Percentiles rank a stretch among this genome's conserved stretches.
Conservation (phyloP, 2,113 vertebrate genomes). For the Heloderma charlesbogerti region DNA sequence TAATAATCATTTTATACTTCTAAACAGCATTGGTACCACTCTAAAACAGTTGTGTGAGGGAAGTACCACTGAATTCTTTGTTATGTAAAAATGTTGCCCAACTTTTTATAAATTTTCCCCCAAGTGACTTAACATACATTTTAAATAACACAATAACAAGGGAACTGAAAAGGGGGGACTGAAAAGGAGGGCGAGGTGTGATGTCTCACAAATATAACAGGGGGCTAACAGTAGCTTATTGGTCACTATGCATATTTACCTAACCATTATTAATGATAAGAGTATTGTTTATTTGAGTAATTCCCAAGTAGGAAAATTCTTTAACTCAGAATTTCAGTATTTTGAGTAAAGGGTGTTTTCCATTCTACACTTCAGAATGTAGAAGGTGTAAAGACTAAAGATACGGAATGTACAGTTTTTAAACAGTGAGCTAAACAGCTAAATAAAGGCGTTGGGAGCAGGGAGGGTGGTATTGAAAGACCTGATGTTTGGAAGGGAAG, state of each 20-base stretch:
- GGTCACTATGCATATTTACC: not conserved
- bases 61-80: not conserved
- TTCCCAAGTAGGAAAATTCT: slow-evolving; percentile 27
- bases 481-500: slow-evolving; percentile 78
- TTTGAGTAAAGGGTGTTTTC: slow-evolving; percentile 19
- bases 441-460: slow-evolving; percentile 81
- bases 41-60: slow-evolving; percentile 42
- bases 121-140: not conserved
- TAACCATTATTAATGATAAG: slow-evolving; percentile 6
- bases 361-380: slow-evolving; percentile 13
- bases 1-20: not conserved
- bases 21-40: slow-evolving; percentile 20
- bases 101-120: not conserved
- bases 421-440: slow-evolving; percentile 37
- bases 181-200: not conserved
- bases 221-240: not conserved
- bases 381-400: slow-evolving; percentile 28
- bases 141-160: not conserved
- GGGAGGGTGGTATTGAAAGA: slow-evolving; percentile 79
- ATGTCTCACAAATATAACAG: not conserved
- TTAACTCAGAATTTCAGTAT: slow-evolving; percentile 11
- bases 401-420: slow-evolving; percentile 29
- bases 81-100: not conserved
- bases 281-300: slow-evolving; percentile 1
- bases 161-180: not conserved